Evolutionary conservation across 2,888 invertebrate genomes (phyloP), one percentile per base, ranked within the genome.

Genomic region (Sinohyriopsis cumingii): DNA sequence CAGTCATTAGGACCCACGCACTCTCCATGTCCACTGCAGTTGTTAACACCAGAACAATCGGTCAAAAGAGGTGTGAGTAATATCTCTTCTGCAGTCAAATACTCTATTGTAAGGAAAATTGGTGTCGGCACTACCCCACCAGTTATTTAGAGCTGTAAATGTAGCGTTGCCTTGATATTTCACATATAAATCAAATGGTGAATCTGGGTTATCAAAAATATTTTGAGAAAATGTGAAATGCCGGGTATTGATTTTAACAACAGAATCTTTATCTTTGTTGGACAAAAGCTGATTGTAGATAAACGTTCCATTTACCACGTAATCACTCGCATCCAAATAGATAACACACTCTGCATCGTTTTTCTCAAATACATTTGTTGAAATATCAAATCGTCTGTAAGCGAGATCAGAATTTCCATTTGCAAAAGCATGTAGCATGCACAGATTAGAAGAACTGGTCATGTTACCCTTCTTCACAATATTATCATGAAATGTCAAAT

Each of bases 1-100:
- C 78, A 78, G 19, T 68, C 64, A 55, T 75, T 71, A 1, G 73
- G 73, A 3, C 73, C 65, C 1, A 78, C 75, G 61, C 78, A 78
- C 64, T 75, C 73, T 9, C 78, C 78, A 19, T 73, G 63, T 6
- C 45, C 64, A 64, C 73, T 75, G 54, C 78, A 78, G 56, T 75
- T 72, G 67, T 68, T 59, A 3, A 78, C 71, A 3, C 25, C 67
- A 57, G 68, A 66, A 63, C 78, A 78, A 59, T 78, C 78, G 18
- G 69, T 65, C 20, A 78, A 56, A 7, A 76, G 56, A 5, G 78
- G 76, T 59, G 59, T 63, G 15, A 1, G 54, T 45, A 15, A n/a
- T 61, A 54, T 77, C 73, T 4, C 64, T 67, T 15, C 33, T 59
- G 15, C 63, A 28, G 56, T 78, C 72, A 63, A 66, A 73, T 53